Evolutionary conservation across 2,797 vertebrate species (phyloP), one percentile per base, ranked within the genome.

Genomic region (Rhinophrynus dorsalis): DNA sequence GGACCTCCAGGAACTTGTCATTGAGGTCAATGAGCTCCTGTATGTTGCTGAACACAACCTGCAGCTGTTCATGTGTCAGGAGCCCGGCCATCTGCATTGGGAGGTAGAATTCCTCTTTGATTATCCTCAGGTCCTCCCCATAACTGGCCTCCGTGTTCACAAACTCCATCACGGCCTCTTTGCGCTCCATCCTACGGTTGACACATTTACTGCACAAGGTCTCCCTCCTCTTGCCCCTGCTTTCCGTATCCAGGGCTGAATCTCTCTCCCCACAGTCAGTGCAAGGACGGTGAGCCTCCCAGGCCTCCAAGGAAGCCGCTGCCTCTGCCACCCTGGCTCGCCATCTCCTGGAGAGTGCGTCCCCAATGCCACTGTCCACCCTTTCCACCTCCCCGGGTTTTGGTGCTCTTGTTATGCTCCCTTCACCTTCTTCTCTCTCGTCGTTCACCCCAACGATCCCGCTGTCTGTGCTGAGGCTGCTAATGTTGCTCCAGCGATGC

Each of bases 161-260:
- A 30, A 96, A 96, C 85, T 97, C 95, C 83, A 96, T 76, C 75
- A 95, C 90, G 64, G 94, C 92, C 73, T 97, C 95, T 65, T 96
- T 96, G 35, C 94, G 89, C 80, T 97, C 95, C 0, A 86, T 94
- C 66, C 95, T 86, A 75, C 91, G 86, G 78, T 94, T 96, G 72
- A 86, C 77, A 82, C 95, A 97, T 32, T 90, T 91, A 13, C 91
- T 91, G 0, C 95, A 97, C 85, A 94, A 91, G 23, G 90, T 87
- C 52, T 92, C 91, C 1, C 83, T 81, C 15, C 87, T 83, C 77
- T 90, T 79, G 56, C 79, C 84, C 78, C 88, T 74, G 66, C 82
- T 37, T 0, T 84, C 83, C 0, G 86, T 83, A 44, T 87, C 82
- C 38, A 57, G 66, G 0, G 79, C 78, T 12, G 77, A 77, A 13